Base-by-base conservation (phyloP, 2,113 vertebrate genomes). In the Formicarius rufipectus region DNA sequence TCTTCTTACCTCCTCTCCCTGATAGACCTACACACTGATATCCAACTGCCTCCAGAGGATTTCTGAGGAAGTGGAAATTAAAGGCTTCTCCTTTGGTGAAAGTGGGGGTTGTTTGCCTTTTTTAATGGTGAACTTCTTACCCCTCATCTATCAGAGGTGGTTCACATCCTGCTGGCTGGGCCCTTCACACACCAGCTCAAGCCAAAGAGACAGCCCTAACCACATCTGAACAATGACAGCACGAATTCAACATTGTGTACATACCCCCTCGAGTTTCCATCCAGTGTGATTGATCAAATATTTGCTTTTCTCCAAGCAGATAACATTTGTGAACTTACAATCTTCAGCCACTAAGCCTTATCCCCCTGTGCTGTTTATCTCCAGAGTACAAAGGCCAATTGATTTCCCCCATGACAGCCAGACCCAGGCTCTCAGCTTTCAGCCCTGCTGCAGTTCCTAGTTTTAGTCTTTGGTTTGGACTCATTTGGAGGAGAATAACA, bases 301-400 rank as follows among this genome's bases (percentile, higher is more conserved):
- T 96, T 97, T 97, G 78, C 92, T 84, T 97, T 97, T 62, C 80
- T 77, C 72, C 60, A 73, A 93, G 77, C 45, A 84, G 93, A 96
- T 95, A 93, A 83, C 35, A 3, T 33, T 75, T 16, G 47, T 78
- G 67, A 95, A 69, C 90, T 79, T 63, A 60, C 72, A 96, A 60
- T 76, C 91, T 91, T 84, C 75, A 78, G 55, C 40, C 40, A 59
- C 87, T 83, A 91, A 84, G 33, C 74, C 66, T 85, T 91, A 92
- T 67, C 75, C 45, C 52, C 44, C 59, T 52, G 40, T 67, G 40
- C 84, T 81, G 33, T 83, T 97, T 95, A 90, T 92, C 93, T 95
- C 42, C 42, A 20, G 67, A 72, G 76, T 28, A 91, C 92, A 96
- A 97, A 94, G 89, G 68, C 74, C 88, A 91, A 78, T 76, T 92